Evolutionary conservation across 2,113 vertebrate species (phyloP), one percentile per base, ranked within the genome.

Genomic region (Coptodon bakossiorum): DNA sequence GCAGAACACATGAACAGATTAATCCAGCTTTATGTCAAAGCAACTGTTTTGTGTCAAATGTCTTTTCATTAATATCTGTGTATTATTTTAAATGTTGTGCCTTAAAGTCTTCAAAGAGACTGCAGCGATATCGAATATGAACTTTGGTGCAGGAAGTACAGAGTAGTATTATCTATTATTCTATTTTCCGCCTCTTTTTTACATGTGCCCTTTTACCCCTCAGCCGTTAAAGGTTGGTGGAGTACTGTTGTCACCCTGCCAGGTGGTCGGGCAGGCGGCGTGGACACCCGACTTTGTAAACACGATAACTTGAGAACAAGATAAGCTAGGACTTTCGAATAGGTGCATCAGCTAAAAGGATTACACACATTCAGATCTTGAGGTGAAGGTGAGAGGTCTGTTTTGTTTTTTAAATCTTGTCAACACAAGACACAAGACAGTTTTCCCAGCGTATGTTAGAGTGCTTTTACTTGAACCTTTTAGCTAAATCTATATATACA

Each of bases 311-410:
- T 61, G 8, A 61, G 3, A 34, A 61, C 57, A 1, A 19, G 9
- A 61, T 31, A 34, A 63, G 5, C 6, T 0, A 19, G 1, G 29
- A 63, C 16, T 63, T 61, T 61, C 0, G 1, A 61, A 61, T 2
- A 19, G 9, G 16, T 19, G 29, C 59, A 63, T 34, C 59, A 34
- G 6, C 59, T 34, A 34, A 34, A 34, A 63, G 16, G 16, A 0
- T 66, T 68, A 68, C 63, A 36, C 29, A 34, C 0, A 63, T 63
- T 63, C 59, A 63, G 9, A 63, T 63, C 59, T 34, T 10, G 9
- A 34, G 5, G 59, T 6, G 14, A 61, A 61, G 29, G 57, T 34
- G 3, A 34, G 57, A 61, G 1, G 57, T 34, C 16, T n/a, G n/a
- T n/a, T n/a, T n/a, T n/a, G n/a, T n/a, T 17, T 17, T 61, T 63